A percentile compares a stretch with the other conserved stretches of the same genome.
Evolutionary conservation across 2,797 vertebrate species (phyloP).

Genomic region (Hippocampus kuda): DNA sequence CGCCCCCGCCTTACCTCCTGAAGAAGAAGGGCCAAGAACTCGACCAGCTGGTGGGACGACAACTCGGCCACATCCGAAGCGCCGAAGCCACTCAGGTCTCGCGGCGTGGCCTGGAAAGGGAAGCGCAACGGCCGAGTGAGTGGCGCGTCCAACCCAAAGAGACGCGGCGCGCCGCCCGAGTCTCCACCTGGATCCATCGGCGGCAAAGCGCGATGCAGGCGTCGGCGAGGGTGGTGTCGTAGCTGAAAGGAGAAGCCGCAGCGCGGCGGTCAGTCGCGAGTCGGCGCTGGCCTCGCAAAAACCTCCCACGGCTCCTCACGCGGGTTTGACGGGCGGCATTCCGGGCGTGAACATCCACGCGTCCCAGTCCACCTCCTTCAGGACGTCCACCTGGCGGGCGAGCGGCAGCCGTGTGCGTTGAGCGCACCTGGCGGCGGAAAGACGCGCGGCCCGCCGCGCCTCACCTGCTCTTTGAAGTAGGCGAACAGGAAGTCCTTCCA

Average conservation of each 20-base stretch:
- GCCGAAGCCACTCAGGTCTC: slow-evolving; percentile 71
- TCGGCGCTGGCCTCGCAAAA: too few species aligned
- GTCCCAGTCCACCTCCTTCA: slow-evolving; percentile 91
- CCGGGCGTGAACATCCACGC: slow-evolving; percentile 87
- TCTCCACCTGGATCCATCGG: slow-evolving; percentile 76
- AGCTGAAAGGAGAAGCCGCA: slow-evolving; percentile 59
- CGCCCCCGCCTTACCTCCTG: slow-evolving; percentile 66
- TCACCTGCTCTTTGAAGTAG: slow-evolving; percentile 90
- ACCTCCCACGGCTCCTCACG: slow-evolving; percentile 55
- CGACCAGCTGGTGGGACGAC: slow-evolving; percentile 84
- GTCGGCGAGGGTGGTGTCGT: slow-evolving; percentile 82
- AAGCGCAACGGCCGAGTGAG: not conserved
- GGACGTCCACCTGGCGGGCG: slow-evolving; percentile 73
- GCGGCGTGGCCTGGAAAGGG: slow-evolving; percentile 71
- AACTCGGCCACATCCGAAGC: slow-evolving; percentile 72
- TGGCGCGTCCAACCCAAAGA: not conserved
- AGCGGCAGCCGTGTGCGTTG: not conserved
- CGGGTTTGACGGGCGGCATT: slow-evolving; percentile 83
- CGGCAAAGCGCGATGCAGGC: slow-evolving; percentile 77
- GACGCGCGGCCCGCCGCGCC: not conserved
- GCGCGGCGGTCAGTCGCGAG: not conserved
- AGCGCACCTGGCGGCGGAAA: too few species aligned
- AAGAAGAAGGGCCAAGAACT: slow-evolving; percentile 83
- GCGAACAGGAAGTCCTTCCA: slow-evolving; percentile 89
- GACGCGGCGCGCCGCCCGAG: not conserved